Base-by-base conservation (phyloP, 2,113 vertebrate genomes). In the Channa argus region DNA sequence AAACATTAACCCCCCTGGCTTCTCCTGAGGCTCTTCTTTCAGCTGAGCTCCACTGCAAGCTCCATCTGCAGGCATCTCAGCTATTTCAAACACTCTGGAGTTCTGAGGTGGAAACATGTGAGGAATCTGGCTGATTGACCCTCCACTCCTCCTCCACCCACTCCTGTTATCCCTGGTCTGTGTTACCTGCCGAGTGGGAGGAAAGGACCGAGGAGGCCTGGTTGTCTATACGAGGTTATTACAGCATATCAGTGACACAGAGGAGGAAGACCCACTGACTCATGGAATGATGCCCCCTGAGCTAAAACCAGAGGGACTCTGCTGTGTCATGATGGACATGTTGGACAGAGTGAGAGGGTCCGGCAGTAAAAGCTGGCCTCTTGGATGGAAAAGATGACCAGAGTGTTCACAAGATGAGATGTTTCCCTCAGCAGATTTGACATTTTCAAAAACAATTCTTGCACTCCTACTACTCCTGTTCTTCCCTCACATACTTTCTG, bases 121-220 rank as follows among this genome's bases (percentile, higher is more conserved):
- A 86, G 80, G 91, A 93, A 92, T 93, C 90, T 89, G 77, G 76
- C 82, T 80, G 77, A 88, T 70, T 88, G 87, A 88, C 67, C 85
- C 77, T 81, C 80, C 82, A 79, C 79, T 75, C 84, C 72, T 75
- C 66, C 70, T 71, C 84, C 68, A 72, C 83, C 75, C 72, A 83
- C 71, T 65, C 73, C 58, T 52, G 74, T 74, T 44, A 70, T 50
- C 63, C 52, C 66, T 64, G 80, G 82, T 72, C 71, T 89, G 70
- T 79, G 80, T 74, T 87, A 88, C 89, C 85, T 87, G 83, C 86
- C 82, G 84, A 75, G 85, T 49, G 77, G 89, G 83, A 78, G 84
- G 83, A 87, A 80, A 82, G 79, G 74, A 52, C 64, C 43, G 76
- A 2, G 1, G 64, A 75, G 79, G 72, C 75, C 83, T 77, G 77